phyloP scores from a whole-genome alignment of 30 jellyfish, hydroid and myxozoan genomes.

The Aurelia aurita region DNA sequence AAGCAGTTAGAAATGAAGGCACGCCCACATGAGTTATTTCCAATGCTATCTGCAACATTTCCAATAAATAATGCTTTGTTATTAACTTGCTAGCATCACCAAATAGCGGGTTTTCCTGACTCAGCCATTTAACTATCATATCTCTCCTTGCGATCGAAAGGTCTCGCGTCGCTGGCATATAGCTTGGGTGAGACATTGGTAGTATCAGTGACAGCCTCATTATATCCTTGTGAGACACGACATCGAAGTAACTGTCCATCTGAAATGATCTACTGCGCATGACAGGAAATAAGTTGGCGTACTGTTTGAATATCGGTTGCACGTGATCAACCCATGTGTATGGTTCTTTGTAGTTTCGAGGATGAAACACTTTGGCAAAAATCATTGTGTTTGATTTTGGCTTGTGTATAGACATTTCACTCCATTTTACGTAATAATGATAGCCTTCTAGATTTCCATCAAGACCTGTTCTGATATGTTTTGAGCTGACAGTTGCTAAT shows the following conservation, averaged over 20 bases:
- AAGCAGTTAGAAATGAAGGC: conserved; percentile 27
- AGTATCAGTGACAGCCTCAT: conserved; percentile 15
- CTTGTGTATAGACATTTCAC: conserved; percentile 4
- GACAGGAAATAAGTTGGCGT: conserved; percentile 60
- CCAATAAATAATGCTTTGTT: conserved; percentile 30
- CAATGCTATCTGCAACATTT: conserved; percentile 38
- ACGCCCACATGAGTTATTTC: conserved; percentile 53
- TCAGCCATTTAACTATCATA: conserved; percentile 53
- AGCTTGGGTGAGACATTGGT: conserved; percentile 64
- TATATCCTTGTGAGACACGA: conserved; percentile 57
- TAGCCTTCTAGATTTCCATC: conserved; percentile 69
- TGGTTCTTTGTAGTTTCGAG: conserved; percentile 14
- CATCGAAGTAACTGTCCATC: conserved; percentile 56
- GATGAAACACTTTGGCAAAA: conserved; percentile 29
- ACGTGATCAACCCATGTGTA: conserved; percentile 57
- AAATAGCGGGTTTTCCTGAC: conserved; percentile 26
- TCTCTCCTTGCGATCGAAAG: conserved; percentile 15
- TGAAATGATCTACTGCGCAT: conserved; percentile 51
- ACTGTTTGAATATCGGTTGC: conserved; percentile 36
- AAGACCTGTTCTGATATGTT: conserved; percentile 12
- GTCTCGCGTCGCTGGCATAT: conserved; percentile 70
- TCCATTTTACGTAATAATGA: not conserved
- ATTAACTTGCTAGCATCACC: conserved; percentile 41
- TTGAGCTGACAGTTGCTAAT: conserved; percentile 41
- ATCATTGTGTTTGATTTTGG: not conserved